Conservation (phyloP, 2,888 invertebrate genomes). For the Cheilosia pagana region DNA sequence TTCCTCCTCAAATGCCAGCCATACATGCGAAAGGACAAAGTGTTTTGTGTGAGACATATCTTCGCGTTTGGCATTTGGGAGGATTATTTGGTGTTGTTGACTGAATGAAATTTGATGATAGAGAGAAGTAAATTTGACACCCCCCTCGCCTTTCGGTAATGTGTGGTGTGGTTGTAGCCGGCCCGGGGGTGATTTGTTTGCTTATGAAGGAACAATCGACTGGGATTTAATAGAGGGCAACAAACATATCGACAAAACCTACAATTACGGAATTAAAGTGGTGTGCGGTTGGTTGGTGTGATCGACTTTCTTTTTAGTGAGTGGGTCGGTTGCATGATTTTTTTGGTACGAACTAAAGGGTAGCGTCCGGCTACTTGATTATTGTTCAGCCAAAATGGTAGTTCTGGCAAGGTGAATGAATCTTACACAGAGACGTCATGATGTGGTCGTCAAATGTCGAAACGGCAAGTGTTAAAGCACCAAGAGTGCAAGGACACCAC, state of each 20-base stretch:
- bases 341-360: neutral
- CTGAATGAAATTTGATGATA: slow-evolving; percentile 71
- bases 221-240: slow-evolving; percentile 61
- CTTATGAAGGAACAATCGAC: slow-evolving; percentile 48
- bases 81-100: slow-evolving; percentile 63
- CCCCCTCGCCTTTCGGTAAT: slow-evolving; percentile 26
- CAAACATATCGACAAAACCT: slow-evolving; percentile 39
- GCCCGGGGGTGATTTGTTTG: slow-evolving; percentile 68
- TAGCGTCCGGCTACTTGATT: too few relatives aligned
- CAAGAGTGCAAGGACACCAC: too few relatives aligned
- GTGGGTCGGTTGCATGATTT: neutral
- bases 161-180: slow-evolving; percentile 20
- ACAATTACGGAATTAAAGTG: slow-evolving; percentile 62
- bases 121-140: slow-evolving; percentile 74
- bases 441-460: too few relatives aligned
- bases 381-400: too few relatives aligned
- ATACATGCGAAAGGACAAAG: slow-evolving; percentile 21
- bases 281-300: slow-evolving; percentile 26
- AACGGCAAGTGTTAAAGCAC: too few relatives aligned
- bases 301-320: neutral
- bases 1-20: slow-evolving; percentile 30
- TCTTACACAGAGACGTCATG: too few relatives aligned
- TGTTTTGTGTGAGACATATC: slow-evolving; percentile 19
- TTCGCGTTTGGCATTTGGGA: slow-evolving; percentile 61
- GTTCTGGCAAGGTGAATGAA: too few relatives aligned